These are phyloP conservation scores for Orthosia cruda DNA, from an alignment of 2,888 invertebrate species.

Conservation along the genomic window DNA sequence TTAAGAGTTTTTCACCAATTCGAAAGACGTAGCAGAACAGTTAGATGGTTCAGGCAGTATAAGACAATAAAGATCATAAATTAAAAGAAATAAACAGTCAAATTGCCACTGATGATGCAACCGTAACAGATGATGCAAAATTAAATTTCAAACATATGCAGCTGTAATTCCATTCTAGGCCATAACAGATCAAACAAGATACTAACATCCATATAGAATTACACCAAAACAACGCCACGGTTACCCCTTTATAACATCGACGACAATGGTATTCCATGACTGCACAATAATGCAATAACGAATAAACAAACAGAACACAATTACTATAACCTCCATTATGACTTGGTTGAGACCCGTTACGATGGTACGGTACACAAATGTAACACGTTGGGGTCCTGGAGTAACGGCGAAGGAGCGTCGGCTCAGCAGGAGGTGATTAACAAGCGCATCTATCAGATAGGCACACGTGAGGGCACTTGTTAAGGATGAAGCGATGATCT, in stretches of 20 bases:
- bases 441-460: slow-evolving; percentile 47
- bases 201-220: slow-evolving; percentile 25
- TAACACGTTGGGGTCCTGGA: slow-evolving; percentile 33
- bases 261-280: slow-evolving; percentile 33
- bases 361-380: slow-evolving; percentile 54
- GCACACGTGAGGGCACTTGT: slow-evolving; percentile 44
- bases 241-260: slow-evolving; percentile 22
- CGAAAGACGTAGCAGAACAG: not conserved
- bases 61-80: not conserved
- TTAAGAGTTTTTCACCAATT: too few relatives aligned
- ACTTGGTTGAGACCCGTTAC: slow-evolving; percentile 45
- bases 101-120: not conserved
- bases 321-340: slow-evolving; percentile 45
- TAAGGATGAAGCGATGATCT: slow-evolving; percentile 54
- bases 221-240: slow-evolving; percentile 19
- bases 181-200: slow-evolving; percentile 17
- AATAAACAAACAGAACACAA: slow-evolving; percentile 47
- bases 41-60: not conserved
- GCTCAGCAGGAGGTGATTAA: slow-evolving; percentile 65
- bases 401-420: slow-evolving; percentile 62
- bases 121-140: not conserved
- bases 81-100: not conserved
- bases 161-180: slow-evolving; percentile 21
- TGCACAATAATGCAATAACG: slow-evolving; percentile 49
- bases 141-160: not conserved